Evolutionary conservation across 2,113 vertebrate species (phyloP).

Genomic region (Toxostoma redivivum): DNA sequence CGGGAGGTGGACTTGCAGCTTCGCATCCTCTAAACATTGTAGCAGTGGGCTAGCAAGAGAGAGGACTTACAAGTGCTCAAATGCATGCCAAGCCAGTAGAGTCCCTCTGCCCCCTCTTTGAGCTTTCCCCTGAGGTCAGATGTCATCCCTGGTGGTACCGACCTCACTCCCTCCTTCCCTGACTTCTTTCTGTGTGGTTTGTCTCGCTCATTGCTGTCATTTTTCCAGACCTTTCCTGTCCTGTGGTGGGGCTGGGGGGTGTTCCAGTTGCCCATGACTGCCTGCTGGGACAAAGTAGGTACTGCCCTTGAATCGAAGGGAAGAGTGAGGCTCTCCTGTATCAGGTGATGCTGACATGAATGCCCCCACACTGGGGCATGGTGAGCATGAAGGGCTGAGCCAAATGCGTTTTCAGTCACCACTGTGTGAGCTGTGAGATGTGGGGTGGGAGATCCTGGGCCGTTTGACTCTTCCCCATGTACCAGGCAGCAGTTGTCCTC

Average conservation of each 20-base stretch:
- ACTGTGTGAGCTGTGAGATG: not conserved
- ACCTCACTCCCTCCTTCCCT: not conserved
- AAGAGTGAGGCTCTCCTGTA: not conserved
- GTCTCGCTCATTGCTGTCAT: not conserved
- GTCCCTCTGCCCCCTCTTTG: not conserved
- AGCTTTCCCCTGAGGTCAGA: not conserved
- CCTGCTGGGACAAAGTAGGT: not conserved
- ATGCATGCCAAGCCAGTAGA: not conserved
- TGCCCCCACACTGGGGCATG: not conserved
- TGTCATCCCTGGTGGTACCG: not conserved
- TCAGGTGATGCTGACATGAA: not conserved
- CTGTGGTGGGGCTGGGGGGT: not conserved
- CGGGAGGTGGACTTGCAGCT: not conserved
- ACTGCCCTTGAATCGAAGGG: rapidly evolving
- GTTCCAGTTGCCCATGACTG: not conserved
- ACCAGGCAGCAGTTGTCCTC: not conserved
- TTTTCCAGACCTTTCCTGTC: not conserved
- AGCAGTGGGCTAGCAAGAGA: not conserved
- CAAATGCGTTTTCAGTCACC: rapidly evolving
- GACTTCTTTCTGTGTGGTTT: not conserved
- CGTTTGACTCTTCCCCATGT: rapidly evolving
- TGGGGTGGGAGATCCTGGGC: not conserved
- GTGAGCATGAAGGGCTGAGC: not conserved
- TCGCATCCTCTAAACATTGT: rapidly evolving
- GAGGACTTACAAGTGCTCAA: not conserved